Evolutionary conservation across 2,797 vertebrate species (phyloP).

Genomic region (Crax fasciolata): DNA sequence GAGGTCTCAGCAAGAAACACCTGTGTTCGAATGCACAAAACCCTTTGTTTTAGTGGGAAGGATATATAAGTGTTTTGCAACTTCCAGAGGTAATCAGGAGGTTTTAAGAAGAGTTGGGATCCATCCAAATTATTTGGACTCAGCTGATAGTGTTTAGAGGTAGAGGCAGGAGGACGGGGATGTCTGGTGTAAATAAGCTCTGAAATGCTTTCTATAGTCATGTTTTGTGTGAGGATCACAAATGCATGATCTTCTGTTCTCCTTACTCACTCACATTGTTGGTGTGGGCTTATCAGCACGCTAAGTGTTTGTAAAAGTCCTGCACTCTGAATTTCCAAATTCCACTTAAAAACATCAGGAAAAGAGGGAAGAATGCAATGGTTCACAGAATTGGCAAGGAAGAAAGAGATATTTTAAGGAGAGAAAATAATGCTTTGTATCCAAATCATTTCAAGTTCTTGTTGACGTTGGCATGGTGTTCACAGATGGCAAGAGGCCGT

Average conservation of each 20-base stretch:
- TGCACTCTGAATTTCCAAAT: neutral
- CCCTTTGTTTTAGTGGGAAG: neutral
- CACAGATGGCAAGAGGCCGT: slow-evolving; percentile 21
- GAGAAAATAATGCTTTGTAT: neutral
- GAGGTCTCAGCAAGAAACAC: neutral
- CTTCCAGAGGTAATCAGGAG: neutral
- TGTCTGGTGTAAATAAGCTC: neutral
- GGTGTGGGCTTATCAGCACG: neutral
- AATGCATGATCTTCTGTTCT: neutral
- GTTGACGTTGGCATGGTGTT: slow-evolving; percentile 34
- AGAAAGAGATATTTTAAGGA: slow-evolving; percentile 23
- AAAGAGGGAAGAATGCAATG: neutral
- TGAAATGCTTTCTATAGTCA: neutral
- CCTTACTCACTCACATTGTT: neutral
- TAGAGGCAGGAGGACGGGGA: accelerated
- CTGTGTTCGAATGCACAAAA: neutral
- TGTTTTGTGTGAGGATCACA: neutral
- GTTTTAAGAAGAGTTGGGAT: neutral
- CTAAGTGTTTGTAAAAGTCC: neutral
- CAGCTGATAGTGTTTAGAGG: neutral
- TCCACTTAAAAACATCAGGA: neutral
- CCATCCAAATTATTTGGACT: neutral
- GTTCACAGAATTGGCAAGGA: neutral
- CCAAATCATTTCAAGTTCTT: slow-evolving; percentile 23
- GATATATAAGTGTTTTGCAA: neutral